Base-by-base conservation (phyloP, 2,888 invertebrate genomes). In the Drosophila colorata region DNA sequence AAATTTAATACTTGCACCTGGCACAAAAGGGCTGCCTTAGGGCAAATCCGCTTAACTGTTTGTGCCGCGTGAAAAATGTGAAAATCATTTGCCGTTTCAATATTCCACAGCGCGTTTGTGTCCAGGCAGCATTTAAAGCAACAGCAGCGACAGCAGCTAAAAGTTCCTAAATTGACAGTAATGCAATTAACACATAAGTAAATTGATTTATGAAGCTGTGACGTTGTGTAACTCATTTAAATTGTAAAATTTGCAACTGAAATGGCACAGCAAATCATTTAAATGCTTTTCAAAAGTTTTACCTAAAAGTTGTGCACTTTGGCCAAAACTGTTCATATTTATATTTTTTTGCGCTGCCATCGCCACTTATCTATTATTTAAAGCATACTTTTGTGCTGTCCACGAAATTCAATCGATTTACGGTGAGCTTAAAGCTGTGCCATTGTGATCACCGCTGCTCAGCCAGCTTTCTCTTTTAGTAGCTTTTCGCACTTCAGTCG, bases 1-100 rank as follows among this genome's bases (percentile, higher is more conserved):
- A 77, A 69, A 73, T 74, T 80, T 64, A 88, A 87, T 78, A 51
- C 74, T 80, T 80, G 67, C 87, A 80, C 88, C 88, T 74, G 43
- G 20, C 46, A 5, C 18, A 61, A 74, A 81, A 85, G 80, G 80
- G 63, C 66, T 65, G 63, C 59, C 57, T 40, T 9, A 51, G 59
- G 51, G n/a, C 20, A 40, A 80, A 80, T 72, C 57, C 43, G 59
- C 63, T 80, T 76, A 78, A 40, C 48, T 18, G 46, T 38, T 52
- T 49, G 20, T 48, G 31, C 18, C 20, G 23, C 7, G 23, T 33
- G 16, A 16, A 49, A 51, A 51, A 44, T 37, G 60, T 48, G 25
- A 33, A 58, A 49, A 58, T 73, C 33, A 51, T 41, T 52, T 47
- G 14, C 23, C 20, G 38, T 48, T 71, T 58, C 49, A 53, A 58